Evolutionary conservation across 2,888 invertebrate genomes (phyloP).

Genomic region (Coleophora flavipennella): DNA sequence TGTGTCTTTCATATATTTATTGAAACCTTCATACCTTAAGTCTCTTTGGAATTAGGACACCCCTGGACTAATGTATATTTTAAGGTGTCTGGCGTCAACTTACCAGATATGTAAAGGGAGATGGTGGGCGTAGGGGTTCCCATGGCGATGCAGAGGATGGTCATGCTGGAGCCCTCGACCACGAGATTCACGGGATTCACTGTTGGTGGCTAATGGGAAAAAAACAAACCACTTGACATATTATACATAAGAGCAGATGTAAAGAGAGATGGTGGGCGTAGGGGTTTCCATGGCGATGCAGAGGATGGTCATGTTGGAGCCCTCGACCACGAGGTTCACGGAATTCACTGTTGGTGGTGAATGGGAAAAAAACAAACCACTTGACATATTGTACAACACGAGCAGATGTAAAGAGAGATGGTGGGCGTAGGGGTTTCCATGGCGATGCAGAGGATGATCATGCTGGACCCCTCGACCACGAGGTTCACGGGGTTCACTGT

Average conservation of each 20-base stretch:
- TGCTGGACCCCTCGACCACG: conserved; percentile 87
- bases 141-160: conserved; percentile 87
- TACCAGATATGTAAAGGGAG: conserved; percentile 84
- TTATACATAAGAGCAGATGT: conserved; percentile 66
- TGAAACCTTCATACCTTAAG: no score
- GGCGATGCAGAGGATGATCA: conserved; percentile 88
- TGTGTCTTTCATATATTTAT: no score
- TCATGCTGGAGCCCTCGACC: conserved; percentile 89
- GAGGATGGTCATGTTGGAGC: conserved; percentile 88
- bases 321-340: conserved; percentile 85
- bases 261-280: conserved; percentile 79
- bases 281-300: conserved; percentile 78
- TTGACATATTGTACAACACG: no score
- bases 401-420: conserved; percentile 81
- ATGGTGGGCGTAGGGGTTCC: conserved; percentile 90
- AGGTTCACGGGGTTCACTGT: conserved; percentile 87
- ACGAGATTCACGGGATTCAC: conserved; percentile 88
- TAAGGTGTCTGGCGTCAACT: conserved; percentile 25
- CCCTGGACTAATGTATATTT: no score
- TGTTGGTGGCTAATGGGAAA: conserved; percentile 77
- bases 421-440: conserved; percentile 61
- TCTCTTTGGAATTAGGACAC: no score
- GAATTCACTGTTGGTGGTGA: conserved; percentile 89
- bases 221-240: no score
- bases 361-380: background rate